Conservation (phyloP, 2,113 vertebrate species). For the Rafetus swinhoei region DNA sequence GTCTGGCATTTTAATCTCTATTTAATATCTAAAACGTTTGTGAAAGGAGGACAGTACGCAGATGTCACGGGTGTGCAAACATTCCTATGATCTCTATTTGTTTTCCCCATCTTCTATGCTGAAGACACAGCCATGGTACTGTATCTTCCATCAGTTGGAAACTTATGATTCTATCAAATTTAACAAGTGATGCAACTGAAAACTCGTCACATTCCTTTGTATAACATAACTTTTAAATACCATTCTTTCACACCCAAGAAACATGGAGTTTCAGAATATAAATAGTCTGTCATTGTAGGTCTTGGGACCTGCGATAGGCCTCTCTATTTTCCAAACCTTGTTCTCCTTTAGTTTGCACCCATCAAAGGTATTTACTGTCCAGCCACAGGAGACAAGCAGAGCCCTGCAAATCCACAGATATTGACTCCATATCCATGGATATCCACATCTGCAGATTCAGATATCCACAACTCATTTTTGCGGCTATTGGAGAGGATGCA, state of each 20-base stretch:
- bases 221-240: neutral
- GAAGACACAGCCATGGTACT: neutral
- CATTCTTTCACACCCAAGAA: neutral
- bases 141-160: neutral
- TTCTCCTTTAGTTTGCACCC: neutral
- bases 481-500: no score
- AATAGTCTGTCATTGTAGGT: constrained; percentile 3
- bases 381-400: constrained; percentile 21
- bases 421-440: no score
- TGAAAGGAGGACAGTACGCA: neutral
- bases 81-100: neutral
- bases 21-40: neutral
- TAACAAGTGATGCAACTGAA: neutral
- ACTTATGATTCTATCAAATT: neutral
- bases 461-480: no score
- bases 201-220: neutral
- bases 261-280: neutral
- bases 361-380: constrained; percentile 12
- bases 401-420: no score
- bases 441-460: no score
- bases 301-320: neutral
- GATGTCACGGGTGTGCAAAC: neutral
- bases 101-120: neutral
- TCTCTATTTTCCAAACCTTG: neutral
- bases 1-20: neutral